These are phyloP conservation scores for Chaetops frenatus DNA, from an alignment of 2,113 vertebrate species.

Conservation along the genomic window DNA sequence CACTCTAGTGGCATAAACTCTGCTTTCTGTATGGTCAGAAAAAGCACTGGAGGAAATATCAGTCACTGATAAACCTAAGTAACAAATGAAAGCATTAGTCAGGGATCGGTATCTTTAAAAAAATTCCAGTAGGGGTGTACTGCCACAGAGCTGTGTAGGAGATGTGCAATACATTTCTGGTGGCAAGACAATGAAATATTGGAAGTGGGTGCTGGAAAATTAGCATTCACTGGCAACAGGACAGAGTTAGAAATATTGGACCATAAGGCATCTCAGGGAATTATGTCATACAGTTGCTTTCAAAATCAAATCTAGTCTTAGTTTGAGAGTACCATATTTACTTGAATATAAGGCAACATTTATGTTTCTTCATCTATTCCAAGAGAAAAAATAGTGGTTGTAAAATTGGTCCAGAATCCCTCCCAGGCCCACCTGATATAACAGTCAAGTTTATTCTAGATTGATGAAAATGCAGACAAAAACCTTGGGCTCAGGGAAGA, in stretches of 20 bases:
- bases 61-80: background rate
- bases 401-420: background rate
- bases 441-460: background rate
- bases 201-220: background rate
- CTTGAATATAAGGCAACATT: background rate
- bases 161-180: slow-evolving; percentile 19
- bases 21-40: background rate
- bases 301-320: slow-evolving; percentile 6
- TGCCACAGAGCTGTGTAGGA: slow-evolving; percentile 38
- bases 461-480: background rate
- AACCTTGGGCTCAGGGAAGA: background rate
- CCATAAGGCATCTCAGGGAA: slow-evolving; percentile 56
- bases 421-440: background rate
- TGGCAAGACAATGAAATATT: slow-evolving; percentile 33
- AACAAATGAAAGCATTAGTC: slow-evolving; percentile 20
- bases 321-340: background rate
- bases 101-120: background rate
- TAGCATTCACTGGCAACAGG: background rate
- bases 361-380: background rate
- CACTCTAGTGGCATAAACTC: background rate
- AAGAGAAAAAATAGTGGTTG: background rate
- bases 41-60: background rate
- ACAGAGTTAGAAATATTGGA: slow-evolving; percentile 24
- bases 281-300: slow-evolving; percentile 45
- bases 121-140: slow-evolving; percentile 14